A percentile compares a stretch with the other conserved stretches of the same genome.
Conservation (phyloP, 2,113 vertebrate species). For the Vulpes ferrilata region DNA sequence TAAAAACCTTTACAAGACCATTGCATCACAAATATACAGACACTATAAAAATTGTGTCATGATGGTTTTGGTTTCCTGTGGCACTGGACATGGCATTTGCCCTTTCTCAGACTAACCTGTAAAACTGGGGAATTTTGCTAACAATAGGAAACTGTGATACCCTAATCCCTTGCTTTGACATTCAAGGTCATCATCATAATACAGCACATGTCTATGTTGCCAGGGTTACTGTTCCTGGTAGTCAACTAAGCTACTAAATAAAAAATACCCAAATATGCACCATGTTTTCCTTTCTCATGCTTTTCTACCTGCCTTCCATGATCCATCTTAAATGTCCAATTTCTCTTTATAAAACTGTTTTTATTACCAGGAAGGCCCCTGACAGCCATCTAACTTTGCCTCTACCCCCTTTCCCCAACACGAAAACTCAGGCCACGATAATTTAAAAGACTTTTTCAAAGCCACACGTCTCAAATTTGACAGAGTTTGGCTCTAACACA, state of each 20-base stretch:
- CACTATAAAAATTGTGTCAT: conserved; percentile 96
- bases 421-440: neutral
- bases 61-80: conserved; percentile 91
- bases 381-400: neutral
- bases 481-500: neutral
- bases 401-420: neutral
- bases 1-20: conserved; percentile 99
- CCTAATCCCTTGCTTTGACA: neutral
- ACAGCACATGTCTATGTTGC: neutral
- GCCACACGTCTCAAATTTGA: neutral
- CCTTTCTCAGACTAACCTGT: neutral
- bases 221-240: neutral
- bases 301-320: neutral
- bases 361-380: neutral
- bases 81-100: neutral
- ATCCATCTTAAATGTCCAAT: conserved; percentile 9
- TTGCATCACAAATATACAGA: conserved; percentile 97
- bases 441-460: neutral
- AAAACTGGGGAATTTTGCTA: neutral
- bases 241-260: neutral
- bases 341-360: neutral
- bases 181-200: neutral
- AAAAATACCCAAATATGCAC: neutral
- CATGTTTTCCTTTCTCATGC: neutral
- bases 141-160: neutral